phyloP scores from a whole-genome alignment of 2,113 vertebrate genomes.

The Cardinalis cardinalis region DNA sequence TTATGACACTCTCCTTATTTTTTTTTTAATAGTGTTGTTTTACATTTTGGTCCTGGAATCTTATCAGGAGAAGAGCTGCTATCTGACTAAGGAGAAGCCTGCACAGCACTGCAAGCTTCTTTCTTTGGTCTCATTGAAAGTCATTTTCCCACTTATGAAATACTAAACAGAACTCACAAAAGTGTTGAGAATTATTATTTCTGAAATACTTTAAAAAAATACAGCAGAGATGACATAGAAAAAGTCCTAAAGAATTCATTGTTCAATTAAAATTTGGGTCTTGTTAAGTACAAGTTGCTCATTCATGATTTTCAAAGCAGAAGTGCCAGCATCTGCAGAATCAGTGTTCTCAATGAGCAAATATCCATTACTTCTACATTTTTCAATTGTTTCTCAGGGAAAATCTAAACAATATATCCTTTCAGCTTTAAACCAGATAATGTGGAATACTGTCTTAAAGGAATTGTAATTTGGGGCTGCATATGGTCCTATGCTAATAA shows the following conservation, averaged over 20 bases:
- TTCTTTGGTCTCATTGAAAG: background rate
- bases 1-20: background rate
- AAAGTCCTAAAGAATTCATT: background rate
- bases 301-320: slow-evolving; percentile 18
- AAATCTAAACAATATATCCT: background rate
- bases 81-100: background rate
- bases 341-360: background rate
- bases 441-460: background rate
- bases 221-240: background rate
- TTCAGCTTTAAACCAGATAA: background rate
- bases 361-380: slow-evolving; percentile 17
- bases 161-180: background rate
- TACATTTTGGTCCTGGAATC: background rate
- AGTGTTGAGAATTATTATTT: background rate
- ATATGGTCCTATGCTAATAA: background rate
- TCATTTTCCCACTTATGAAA: background rate
- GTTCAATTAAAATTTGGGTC: slow-evolving; percentile 24
- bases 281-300: background rate
- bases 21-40: background rate
- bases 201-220: background rate
- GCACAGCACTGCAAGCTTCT: background rate
- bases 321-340: slow-evolving; percentile 27
- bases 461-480: background rate
- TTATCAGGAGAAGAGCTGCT: background rate
- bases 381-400: slow-evolving; percentile 36